These are phyloP conservation scores for Chironomus tepperi DNA, from an alignment of 1,140 invertebrate species.

Conservation along the genomic window DNA sequence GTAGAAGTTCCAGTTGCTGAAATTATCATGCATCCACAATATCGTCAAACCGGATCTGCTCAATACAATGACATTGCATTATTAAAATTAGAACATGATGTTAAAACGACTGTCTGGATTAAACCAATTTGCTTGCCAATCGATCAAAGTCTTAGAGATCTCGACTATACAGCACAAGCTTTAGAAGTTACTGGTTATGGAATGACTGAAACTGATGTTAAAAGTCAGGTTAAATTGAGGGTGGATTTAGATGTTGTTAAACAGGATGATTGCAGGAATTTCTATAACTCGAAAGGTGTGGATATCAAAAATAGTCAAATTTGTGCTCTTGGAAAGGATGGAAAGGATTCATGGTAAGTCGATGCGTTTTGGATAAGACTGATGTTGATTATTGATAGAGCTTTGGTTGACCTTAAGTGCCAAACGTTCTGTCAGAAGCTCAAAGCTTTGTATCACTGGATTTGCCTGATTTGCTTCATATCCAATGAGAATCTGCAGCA, in stretches of 20 bases:
- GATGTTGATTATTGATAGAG: too few species aligned
- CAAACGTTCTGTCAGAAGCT: too few species aligned
- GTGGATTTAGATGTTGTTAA: not conserved
- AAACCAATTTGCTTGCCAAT: conserved; percentile 63
- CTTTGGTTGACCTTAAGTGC: too few species aligned
- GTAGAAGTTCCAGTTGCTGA: conserved; percentile 48
- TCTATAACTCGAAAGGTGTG: not conserved
- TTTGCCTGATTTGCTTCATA: too few species aligned
- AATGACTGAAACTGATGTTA: conserved; percentile 43
- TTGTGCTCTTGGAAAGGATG: conserved; percentile 10
- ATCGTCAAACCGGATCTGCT: conserved; percentile 42
- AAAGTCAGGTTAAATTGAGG: conserved; percentile 45
- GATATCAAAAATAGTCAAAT: not conserved
- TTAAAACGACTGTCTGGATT: conserved; percentile 49
- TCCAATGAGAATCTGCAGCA: too few species aligned
- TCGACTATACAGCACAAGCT: conserved; percentile 34
- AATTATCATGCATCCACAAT: conserved; percentile 51
- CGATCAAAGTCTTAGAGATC: conserved; percentile 32
- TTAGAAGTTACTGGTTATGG: conserved; percentile 58
- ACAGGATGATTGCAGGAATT: not conserved
- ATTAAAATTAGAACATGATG: conserved; percentile 46
- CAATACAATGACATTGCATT: conserved; percentile 61
- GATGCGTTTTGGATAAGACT: too few species aligned
- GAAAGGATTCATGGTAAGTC: not conserved
- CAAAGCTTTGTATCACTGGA: too few species aligned